Evolutionary conservation across 1,140 invertebrate genomes (phyloP), one percentile per base, ranked within the genome.

Genomic region (Campodea augens): DNA sequence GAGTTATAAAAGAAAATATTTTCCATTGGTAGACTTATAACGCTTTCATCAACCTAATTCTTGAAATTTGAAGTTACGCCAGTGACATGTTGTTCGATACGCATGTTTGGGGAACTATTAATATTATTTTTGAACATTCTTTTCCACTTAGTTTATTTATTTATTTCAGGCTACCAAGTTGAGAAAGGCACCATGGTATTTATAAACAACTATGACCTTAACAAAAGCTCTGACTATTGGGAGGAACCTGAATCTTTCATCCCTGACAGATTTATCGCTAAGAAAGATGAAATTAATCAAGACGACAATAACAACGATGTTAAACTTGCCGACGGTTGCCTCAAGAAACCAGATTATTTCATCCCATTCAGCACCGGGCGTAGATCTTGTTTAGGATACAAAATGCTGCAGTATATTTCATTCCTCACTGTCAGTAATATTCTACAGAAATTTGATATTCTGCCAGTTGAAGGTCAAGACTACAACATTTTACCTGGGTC

Each of bases 351-450:
- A 1, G 57, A 62, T 1, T 72, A 84, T 57, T 91, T 88, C 54
- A 63, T 90, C 18, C 87, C 87, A 0, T 91, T 90, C 61, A 82
- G 82, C 49, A 82, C 81, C 24, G 68, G 87, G 0, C 77, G 83
- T 49, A 67, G 88, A 10, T 83, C 83, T 0, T 92, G 88, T 57
- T 78, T 93, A 51, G 88, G 88, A 1, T 85, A 88, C 61, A 81
- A 79, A 44, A 63, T 93, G 37, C 79, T 87, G 0, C 75, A 77
- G 20, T 74, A 78, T 25, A 71, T 84, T 55, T 73, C 72, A 43
- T 83, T 86, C 59, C 64, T 80, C 0, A 70, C 75, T 39, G 58
- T 87, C 27, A 74, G 77, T 0, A 81, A 74, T 24, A 62, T 90
- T 7, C 54, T 88, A 23, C 78, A 84, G 50, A 68, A 75, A 45